Conservation (phyloP, 2,797 vertebrate genomes). For the Heterohyrax brucei region DNA sequence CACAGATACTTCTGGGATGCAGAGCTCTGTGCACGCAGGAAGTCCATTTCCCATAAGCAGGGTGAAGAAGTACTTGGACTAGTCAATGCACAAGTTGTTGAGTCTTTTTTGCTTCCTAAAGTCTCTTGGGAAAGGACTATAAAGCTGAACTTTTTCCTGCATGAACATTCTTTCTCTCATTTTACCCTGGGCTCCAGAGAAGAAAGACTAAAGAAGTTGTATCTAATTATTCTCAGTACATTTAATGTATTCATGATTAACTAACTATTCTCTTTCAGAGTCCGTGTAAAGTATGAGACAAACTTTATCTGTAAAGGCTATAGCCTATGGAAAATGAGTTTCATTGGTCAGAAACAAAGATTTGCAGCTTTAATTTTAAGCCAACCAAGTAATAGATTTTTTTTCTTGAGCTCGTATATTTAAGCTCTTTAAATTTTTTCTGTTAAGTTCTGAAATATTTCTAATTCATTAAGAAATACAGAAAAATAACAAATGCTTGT, state of each 20-base stretch:
- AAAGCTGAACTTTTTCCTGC: slow-evolving; percentile 8
- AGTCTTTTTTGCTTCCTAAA: background rate
- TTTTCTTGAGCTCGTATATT: slow-evolving; percentile 40
- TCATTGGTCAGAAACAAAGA: slow-evolving; percentile 49
- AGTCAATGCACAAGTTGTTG: background rate
- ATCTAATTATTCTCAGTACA: background rate
- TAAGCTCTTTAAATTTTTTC: slow-evolving; percentile 20
- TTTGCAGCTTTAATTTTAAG: slow-evolving; percentile 48
- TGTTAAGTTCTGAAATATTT: slow-evolving; percentile 55
- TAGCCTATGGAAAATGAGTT: slow-evolving; percentile 9
- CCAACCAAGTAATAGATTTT: slow-evolving; percentile 30
- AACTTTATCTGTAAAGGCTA: slow-evolving; percentile 1
- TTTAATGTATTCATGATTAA: background rate
- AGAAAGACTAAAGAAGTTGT: background rate
- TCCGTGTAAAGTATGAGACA: background rate
- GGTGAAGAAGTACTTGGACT: background rate
- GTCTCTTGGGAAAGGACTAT: background rate
- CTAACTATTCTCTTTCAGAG: background rate
- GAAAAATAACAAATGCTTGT: slow-evolving; percentile 23
- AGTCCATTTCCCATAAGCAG: background rate
- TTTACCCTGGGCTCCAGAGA: background rate
- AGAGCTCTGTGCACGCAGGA: accelerated
- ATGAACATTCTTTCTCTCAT: background rate
- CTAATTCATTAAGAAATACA: slow-evolving; percentile 17
- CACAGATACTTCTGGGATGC: background rate